phyloP scores from a whole-genome alignment of 2,888 invertebrate genomes.

The Cecidostiba fungosa region DNA sequence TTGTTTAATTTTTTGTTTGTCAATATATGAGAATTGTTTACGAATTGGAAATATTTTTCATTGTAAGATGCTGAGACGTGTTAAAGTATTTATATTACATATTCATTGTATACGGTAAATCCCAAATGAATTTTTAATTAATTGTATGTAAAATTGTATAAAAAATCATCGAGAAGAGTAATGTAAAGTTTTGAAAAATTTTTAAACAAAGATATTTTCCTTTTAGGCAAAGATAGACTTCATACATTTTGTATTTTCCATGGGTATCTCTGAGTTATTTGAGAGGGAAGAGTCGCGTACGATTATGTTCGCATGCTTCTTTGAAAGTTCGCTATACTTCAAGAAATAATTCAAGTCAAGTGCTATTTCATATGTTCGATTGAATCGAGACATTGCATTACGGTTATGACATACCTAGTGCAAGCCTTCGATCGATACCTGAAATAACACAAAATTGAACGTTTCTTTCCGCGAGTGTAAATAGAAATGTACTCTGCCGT shows the following conservation, averaged over 20 bases:
- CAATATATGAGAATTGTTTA: constrained; percentile 38
- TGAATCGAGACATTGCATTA: not conserved
- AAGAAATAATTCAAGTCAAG: not conserved
- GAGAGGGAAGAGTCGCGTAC: constrained; percentile 18
- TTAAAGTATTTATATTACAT: constrained; percentile 54
- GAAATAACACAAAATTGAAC: not conserved
- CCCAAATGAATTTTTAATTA: constrained; percentile 42
- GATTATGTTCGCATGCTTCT: constrained; percentile 13
- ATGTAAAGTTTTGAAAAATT: constrained; percentile 56
- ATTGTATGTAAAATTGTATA: constrained; percentile 52
- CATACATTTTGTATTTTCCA: constrained; percentile 39
- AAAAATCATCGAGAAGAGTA: constrained; percentile 21
- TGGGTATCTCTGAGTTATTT: not conserved
- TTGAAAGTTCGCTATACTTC: not conserved
- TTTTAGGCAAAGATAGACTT: constrained; percentile 41
- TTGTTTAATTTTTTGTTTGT: constrained; percentile 43
- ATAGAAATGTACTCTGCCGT: constrained; percentile 1
- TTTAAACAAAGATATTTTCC: constrained; percentile 47
- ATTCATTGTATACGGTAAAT: constrained; percentile 38
- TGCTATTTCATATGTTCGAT: not conserved
- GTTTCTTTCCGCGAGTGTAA: not conserved
- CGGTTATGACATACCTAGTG: not conserved
- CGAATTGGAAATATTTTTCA: constrained; percentile 46
- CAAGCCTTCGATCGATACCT: not conserved
- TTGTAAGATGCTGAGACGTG: constrained; percentile 37